Base-by-base conservation (phyloP, 2,888 invertebrate genomes). In the Therioaphis trifolii region DNA sequence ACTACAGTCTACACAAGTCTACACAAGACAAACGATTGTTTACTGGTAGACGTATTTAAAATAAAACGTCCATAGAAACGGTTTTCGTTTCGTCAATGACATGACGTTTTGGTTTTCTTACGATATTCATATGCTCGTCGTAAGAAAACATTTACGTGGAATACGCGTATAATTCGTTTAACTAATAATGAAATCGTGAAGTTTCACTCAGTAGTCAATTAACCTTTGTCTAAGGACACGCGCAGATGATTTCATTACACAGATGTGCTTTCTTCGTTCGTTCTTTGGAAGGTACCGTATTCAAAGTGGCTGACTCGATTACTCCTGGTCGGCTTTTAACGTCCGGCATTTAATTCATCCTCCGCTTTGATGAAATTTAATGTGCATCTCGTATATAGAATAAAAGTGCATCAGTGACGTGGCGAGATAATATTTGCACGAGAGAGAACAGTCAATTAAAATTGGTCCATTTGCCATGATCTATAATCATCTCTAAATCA, bases 271-370 rank as follows among this genome's bases (percentile, higher is more conserved):
- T 82, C 82, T 82, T 74, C 63, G 74, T 63, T 74, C 49, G 72
- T 74, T 82, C 82, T 63, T 82, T 35, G 80, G n/a, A n/a, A n/a
- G n/a, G 72, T 82, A 21, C 49, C 46, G 7, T 46, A 72, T 72
- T 72, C 72, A 82, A 82, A 74, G 82, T 71, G 63, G 40, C 35
- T 82, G 82, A 82, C 82, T 82, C 82, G 74, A 82, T 82, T 82
- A 74, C 24, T 52, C 12, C 66, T 66, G 63, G 82, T 52, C 63
- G 74, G 74, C 74, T 74, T 74, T 74, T 49, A 82, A 66, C 72
- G 74, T 74, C 74, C 74, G 40, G 72, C 63, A 14, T 74, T 80
- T 35, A 72, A 61, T 80, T 74, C 35, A 35, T 74, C 58, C 15
- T 21, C 14, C 15, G 3, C n/a, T 24, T 5, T 82, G 66, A 82